phyloP scores from a whole-genome alignment of 1,140 invertebrate genomes.

The Polypedilum vanderplanki region DNA sequence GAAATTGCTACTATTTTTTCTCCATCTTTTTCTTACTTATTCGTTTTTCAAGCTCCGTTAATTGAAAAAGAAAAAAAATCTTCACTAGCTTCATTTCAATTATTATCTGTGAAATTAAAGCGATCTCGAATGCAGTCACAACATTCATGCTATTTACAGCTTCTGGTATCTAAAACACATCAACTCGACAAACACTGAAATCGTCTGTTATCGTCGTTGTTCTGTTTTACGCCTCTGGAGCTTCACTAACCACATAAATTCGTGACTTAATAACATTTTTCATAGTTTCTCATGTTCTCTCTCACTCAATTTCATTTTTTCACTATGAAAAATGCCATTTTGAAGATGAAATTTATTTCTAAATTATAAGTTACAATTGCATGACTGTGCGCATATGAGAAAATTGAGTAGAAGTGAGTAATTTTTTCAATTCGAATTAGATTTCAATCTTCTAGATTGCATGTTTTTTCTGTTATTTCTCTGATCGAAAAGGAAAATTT shows the following conservation, averaged over 20 bases:
- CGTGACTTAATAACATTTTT: conserved; percentile 1
- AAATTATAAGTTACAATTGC: background rate
- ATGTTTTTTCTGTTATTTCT: no score
- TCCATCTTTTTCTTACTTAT: background rate
- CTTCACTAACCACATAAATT: background rate
- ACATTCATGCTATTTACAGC: background rate
- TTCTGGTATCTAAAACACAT: conserved; percentile 18
- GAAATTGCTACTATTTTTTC: conserved; percentile 17
- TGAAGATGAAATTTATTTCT: conserved; percentile 8
- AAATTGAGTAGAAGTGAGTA: background rate
- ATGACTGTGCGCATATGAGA: background rate
- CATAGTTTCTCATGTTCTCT: background rate
- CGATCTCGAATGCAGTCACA: conserved; percentile 10
- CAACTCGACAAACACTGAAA: background rate
- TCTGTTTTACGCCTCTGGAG: background rate
- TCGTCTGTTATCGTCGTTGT: background rate
- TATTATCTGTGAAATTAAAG: conserved; percentile 14
- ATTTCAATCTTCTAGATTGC: no score
- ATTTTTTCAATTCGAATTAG: no score
- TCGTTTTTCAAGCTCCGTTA: background rate
- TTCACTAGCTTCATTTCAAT: background rate
- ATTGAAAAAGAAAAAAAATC: background rate
- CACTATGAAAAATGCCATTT: background rate
- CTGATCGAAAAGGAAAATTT: no score
- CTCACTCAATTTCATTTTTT: background rate